These are phyloP conservation scores for Euleptes europaea DNA, from an alignment of 2,113 vertebrate genomes.

Conservation along the genomic window DNA sequence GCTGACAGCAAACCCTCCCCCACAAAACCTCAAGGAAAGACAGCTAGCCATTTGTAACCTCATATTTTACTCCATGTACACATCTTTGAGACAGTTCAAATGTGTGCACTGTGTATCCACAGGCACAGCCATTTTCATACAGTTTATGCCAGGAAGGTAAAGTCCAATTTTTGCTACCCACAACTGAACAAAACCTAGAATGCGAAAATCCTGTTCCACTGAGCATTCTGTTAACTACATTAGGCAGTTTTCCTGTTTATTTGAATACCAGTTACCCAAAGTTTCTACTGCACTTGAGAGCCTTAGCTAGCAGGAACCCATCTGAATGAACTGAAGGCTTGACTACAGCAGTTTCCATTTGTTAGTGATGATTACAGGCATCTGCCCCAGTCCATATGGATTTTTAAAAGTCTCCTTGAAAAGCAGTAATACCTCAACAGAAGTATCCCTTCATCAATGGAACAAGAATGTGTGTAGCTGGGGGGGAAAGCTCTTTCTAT, in stretches of 20 bases:
- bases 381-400: background rate
- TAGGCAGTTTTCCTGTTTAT: background rate
- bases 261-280: background rate
- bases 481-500: background rate
- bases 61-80: background rate
- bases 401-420: background rate
- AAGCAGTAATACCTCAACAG: background rate
- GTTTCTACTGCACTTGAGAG: background rate
- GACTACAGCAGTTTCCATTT: background rate
- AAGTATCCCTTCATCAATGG: background rate
- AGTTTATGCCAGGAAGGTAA: background rate
- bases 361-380: background rate
- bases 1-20: no score
- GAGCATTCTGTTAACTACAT: background rate
- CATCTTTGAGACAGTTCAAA: background rate
- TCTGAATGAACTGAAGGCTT: background rate
- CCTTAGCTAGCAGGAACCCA: background rate
- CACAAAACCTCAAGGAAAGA: no score
- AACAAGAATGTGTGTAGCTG: background rate
- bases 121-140: background rate
- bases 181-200: background rate
- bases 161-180: background rate
- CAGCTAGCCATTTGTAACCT: background rate
- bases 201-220: background rate
- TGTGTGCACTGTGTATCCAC: background rate